A percentile compares a stretch with the other conserved stretches of the same genome.
Evolutionary conservation across 2,797 vertebrate species (phyloP).

Genomic region (Silurus lanzhouensis): DNA sequence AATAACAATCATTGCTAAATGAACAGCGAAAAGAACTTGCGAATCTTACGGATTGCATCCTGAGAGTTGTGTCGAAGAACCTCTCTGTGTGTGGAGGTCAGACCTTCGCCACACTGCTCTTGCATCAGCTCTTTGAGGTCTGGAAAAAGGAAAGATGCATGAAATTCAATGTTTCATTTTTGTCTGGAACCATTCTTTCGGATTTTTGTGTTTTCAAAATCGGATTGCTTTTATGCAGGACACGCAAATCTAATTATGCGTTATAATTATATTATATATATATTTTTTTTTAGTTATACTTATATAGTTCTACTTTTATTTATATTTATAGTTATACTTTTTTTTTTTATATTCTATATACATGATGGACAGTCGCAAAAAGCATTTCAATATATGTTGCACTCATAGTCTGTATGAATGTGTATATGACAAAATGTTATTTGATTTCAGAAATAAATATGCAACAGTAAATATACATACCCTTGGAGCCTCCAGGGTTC

Average conservation of each 20-base stretch:
- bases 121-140: conserved; percentile 84
- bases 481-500: conserved; percentile 77
- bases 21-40: neutral
- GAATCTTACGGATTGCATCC: conserved; percentile 78
- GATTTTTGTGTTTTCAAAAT: neutral
- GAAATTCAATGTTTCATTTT: neutral
- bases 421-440: neutral
- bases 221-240: neutral
- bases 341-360: too few species aligned
- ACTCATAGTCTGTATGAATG: too few species aligned
- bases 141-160: conserved; percentile 49
- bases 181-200: neutral
- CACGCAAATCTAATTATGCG: neutral
- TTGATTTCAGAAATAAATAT: neutral
- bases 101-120: conserved; percentile 82
- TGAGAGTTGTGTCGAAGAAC: conserved; percentile 79
- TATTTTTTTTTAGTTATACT: too few species aligned
- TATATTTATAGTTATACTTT: too few species aligned
- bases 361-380: too few species aligned
- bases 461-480: conserved; percentile 62
- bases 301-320: too few species aligned
- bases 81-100: conserved; percentile 82
- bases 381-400: too few species aligned
- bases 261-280: too few species aligned
- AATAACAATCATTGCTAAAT: neutral